Evolutionary conservation across 2,888 invertebrate genomes (phyloP).

Genomic region (Frankliniella intonsa): DNA sequence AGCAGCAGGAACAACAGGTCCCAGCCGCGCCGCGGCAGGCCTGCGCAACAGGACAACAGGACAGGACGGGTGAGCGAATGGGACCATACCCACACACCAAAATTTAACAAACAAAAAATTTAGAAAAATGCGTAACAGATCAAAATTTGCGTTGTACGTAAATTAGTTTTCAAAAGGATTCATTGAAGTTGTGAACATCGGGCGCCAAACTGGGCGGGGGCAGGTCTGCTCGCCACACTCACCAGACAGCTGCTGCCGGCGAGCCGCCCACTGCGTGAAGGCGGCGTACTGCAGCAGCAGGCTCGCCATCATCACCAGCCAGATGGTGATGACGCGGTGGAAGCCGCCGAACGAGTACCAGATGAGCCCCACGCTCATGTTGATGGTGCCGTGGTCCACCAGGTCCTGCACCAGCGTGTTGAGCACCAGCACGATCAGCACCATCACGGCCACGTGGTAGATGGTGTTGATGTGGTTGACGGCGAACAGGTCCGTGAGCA

Average conservation of each 20-base stretch:
- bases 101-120: slow-evolving; percentile 31
- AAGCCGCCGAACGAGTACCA: slow-evolving; percentile 57
- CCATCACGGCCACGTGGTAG: slow-evolving; percentile 78
- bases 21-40: slow-evolving; percentile 31
- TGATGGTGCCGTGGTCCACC: slow-evolving; percentile 61
- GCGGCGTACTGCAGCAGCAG: slow-evolving; percentile 48
- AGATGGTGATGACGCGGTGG: slow-evolving; percentile 53
- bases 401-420: slow-evolving; percentile 70
- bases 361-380: slow-evolving; percentile 58
- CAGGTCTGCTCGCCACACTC: slow-evolving; percentile 43
- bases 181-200: background rate
- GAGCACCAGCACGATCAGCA: slow-evolving; percentile 65
- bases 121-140: slow-evolving; percentile 28
- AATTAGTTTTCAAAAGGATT: background rate
- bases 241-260: slow-evolving; percentile 41
- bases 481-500: slow-evolving; percentile 73
- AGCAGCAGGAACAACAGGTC: slow-evolving; percentile 37
- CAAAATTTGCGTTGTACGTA: slow-evolving; percentile 21
- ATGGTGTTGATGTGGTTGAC: slow-evolving; percentile 75
- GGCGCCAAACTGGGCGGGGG: background rate
- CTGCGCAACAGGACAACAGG: background rate
- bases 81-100: background rate
- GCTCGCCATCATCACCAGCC: slow-evolving; percentile 51
- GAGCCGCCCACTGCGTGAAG: slow-evolving; percentile 51
- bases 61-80: background rate